Evolutionary conservation across 2,888 invertebrate species (phyloP), one percentile per base, ranked within the genome.

Genomic region (Tupiocoris notatus): DNA sequence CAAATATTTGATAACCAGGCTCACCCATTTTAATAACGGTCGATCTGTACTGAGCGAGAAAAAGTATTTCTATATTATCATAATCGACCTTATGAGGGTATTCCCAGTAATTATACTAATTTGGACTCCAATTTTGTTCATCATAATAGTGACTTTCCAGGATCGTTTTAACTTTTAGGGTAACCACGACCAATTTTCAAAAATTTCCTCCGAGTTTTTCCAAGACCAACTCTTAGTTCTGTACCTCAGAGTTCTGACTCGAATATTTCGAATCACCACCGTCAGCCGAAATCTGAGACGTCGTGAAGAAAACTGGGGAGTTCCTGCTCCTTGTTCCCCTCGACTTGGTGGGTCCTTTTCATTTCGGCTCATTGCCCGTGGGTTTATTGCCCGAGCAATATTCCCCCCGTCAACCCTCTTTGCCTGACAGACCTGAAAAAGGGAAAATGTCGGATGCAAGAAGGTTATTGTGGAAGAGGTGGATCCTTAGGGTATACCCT

Each of bases 341-440:
- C 62, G 57, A 57, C 21, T 58, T 39, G 66, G 20, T 25, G 20
- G 12, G 18, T 57, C 65, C 64, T 63, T 76, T 63, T 76, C 76
- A 76, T 76, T 76, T 76, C 76, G 76, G 76, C 76, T 76, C 76
- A 76, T 76, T 76, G 76, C 76, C 39, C 76, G 68, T 70, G 68
- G 76, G 76, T 76, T 76, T 76, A 76, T 76, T 76, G 76, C 76
- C 76, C 68, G 57, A 62, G 76, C 76, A 76, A 76, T 76, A 76
- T 73, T 73, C 64, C 63, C 73, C 58, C 54, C 68, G 58, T 58
- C 70, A n/a, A n/a, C 18, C 18, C 64, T 16, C 66, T 54, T 39
- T 25, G 18, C 22, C 21, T 9, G n/a, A 61, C 61, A 12, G 54
- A 12, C 12, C 12, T 12, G 54, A 12, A 12, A 12, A 12, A 12